Evolutionary conservation across 2,797 vertebrate species (phyloP).

Genomic region (Alcedo atthis): DNA sequence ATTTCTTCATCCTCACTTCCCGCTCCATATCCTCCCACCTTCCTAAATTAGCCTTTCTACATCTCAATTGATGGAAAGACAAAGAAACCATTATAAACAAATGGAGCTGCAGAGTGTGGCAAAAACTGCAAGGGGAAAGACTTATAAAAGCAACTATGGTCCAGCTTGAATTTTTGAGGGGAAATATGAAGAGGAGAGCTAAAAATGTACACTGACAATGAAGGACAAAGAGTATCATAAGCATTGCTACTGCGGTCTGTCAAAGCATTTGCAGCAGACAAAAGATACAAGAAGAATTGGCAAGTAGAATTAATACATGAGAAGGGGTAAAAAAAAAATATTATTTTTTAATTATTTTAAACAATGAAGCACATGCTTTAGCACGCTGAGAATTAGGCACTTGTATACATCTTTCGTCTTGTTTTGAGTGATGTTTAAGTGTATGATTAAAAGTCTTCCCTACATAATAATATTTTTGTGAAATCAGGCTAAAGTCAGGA

Average conservation of each 20-base stretch:
- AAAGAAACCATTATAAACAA: constrained; percentile 54
- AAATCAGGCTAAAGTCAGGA: neutral
- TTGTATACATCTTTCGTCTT: neutral
- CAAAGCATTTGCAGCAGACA: constrained; percentile 23
- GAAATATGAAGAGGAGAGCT: constrained; percentile 54
- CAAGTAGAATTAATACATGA: neutral
- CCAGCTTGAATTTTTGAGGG: constrained; percentile 36
- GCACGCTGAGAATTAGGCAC: neutral
- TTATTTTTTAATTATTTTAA: constrained; percentile 3
- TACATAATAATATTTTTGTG: neutral
- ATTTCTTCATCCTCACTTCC: constrained; percentile 65
- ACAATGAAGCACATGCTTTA: neutral
- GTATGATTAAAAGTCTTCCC: neutral
- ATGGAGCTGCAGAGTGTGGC: constrained; percentile 1
- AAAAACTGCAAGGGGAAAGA: constrained; percentile 57
- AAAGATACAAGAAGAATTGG: neutral
- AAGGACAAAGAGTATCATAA: constrained; percentile 30
- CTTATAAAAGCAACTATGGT: constrained; percentile 54
- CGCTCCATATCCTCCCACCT: constrained; percentile 68
- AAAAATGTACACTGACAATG: constrained; percentile 19
- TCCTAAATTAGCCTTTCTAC: constrained; percentile 69
- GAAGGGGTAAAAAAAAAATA: neutral
- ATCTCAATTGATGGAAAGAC: constrained; percentile 67
- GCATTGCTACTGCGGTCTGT: neutral
- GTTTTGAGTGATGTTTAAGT: neutral